Conservation (phyloP, 1,140 invertebrate genomes). For the Melitaea cinxia region DNA sequence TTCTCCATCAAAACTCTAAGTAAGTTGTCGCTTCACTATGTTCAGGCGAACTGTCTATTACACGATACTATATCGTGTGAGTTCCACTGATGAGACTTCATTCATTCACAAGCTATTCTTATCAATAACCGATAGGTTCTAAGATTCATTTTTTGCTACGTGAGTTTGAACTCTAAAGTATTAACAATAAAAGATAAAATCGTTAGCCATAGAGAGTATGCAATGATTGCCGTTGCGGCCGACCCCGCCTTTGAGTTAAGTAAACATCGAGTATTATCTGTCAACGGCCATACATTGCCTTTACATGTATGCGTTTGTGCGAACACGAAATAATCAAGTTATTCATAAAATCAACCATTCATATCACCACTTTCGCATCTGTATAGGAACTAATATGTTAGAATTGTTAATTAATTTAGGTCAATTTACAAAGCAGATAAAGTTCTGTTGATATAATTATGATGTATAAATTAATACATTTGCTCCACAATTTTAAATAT, state of each 20-base stretch:
- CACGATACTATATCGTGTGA: constrained; percentile 61
- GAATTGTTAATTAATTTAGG: constrained; percentile 43
- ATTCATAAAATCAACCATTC: constrained; percentile 73
- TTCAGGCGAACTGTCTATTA: constrained; percentile 47
- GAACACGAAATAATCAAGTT: constrained; percentile 69
- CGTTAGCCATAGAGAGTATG: constrained; percentile 33
- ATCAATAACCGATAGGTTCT: constrained; percentile 57
- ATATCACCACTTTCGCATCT: constrained; percentile 40
- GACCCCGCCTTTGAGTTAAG: constrained; percentile 78
- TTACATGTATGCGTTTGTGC: constrained; percentile 53
- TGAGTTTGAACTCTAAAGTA: constrained; percentile 63
- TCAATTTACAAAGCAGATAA: constrained; percentile 35
- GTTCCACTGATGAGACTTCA: constrained; percentile 76
- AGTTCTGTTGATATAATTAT: neutral
- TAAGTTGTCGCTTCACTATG: constrained; percentile 30
- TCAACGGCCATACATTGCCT: constrained; percentile 74
- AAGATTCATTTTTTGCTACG: constrained; percentile 45
- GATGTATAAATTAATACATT: too few relatives aligned
- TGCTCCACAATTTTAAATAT: too few relatives aligned
- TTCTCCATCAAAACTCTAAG: constrained; percentile 36
- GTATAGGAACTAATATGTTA: constrained; percentile 29
- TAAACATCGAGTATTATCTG: constrained; percentile 81
- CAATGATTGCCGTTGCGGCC: constrained; percentile 51
- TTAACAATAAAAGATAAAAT: constrained; percentile 50
- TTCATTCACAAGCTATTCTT: constrained; percentile 73